A percentile compares a stretch with the other conserved stretches of the same genome.
phyloP scores from a whole-genome alignment of 2,888 invertebrate genomes.

The Camponotus fellah region DNA sequence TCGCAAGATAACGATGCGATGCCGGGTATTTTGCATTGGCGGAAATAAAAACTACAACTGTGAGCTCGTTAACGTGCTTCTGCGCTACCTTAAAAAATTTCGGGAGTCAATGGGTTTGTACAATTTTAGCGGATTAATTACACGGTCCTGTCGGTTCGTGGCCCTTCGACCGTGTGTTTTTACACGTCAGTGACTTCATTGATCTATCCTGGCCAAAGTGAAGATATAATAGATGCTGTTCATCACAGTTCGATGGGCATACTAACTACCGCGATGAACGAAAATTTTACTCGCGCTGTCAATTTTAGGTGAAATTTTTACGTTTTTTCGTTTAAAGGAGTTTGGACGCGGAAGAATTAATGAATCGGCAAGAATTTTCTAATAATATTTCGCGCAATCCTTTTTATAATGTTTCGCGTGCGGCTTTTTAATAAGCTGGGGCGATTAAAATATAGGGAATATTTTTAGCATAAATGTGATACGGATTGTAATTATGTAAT shows the following conservation, averaged over 20 bases:
- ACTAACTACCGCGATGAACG: conserved; percentile 63
- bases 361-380: conserved; percentile 1
- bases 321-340: background rate
- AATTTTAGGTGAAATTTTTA: conserved; percentile 20
- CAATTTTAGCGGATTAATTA: conserved; percentile 62
- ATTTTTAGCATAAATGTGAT: background rate
- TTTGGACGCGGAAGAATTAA: background rate
- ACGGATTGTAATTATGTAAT: background rate
- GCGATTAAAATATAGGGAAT: background rate
- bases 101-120: conserved; percentile 37
- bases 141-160: conserved; percentile 63
- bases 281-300: conserved; percentile 13
- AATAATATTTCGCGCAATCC: background rate
- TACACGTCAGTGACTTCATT: conserved; percentile 70
- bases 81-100: conserved; percentile 18
- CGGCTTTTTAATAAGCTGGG: background rate
- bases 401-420: background rate
- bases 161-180: conserved; percentile 68
- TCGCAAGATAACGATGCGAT: conserved; percentile 2
- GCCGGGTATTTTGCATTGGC: background rate
- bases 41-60: conserved; percentile 11
- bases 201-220: conserved; percentile 68
- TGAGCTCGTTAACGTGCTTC: background rate
- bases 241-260: conserved; percentile 71
- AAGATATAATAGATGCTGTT: conserved; percentile 58